Evolutionary conservation across 2,888 invertebrate genomes (phyloP).

Genomic region (Eupsilia transversa): DNA sequence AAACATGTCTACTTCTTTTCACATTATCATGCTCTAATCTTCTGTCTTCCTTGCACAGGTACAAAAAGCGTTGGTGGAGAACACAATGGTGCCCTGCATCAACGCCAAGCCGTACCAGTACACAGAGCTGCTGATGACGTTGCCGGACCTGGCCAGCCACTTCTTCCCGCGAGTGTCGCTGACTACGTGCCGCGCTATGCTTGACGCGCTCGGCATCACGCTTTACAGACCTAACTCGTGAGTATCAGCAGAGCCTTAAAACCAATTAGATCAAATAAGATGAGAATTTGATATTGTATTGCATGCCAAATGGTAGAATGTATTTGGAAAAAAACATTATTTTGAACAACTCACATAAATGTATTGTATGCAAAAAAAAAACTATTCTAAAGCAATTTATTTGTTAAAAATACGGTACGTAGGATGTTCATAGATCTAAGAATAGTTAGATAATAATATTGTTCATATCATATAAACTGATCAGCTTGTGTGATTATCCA

Average conservation of each 20-base stretch:
- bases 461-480: background rate
- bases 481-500: background rate
- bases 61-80: conserved; percentile 95
- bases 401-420: background rate
- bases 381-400: background rate
- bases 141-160: conserved; percentile 94
- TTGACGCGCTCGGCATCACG: conserved; percentile 95
- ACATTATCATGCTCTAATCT: background rate
- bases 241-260: conserved; percentile 78
- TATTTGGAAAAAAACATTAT: background rate
- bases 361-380: background rate
- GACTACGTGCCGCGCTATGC: conserved; percentile 94
- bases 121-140: conserved; percentile 95
- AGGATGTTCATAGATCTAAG: background rate
- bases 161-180: conserved; percentile 95
- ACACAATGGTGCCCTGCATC: conserved; percentile 95
- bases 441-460: background rate
- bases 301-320: background rate
- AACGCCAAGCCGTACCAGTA: conserved; percentile 96
- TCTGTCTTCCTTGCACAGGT: conserved; percentile 84
- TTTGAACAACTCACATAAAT: background rate
- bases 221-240: conserved; percentile 96
- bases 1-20: background rate
- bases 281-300: no score
- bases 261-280: background rate